These are phyloP conservation scores for Pithys albifrons DNA, from an alignment of 2,113 vertebrate genomes.

Conservation along the genomic window DNA sequence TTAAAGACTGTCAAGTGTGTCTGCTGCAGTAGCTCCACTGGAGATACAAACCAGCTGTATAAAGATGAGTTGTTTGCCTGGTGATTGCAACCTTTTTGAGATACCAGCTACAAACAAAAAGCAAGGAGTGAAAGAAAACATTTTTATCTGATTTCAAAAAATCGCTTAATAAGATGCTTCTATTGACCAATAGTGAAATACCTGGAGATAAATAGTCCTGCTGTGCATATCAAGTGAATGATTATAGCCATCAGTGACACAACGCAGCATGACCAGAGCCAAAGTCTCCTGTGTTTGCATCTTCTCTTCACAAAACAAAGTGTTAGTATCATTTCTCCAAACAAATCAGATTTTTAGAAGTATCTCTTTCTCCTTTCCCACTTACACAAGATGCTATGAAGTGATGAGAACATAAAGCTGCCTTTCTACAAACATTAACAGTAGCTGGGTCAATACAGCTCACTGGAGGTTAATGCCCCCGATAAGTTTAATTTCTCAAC, in stretches of 20 bases:
- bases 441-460: background rate
- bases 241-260: background rate
- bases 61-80: background rate
- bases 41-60: background rate
- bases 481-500: background rate
- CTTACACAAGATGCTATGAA: rapidly evolving
- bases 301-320: background rate
- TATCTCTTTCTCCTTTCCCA: background rate
- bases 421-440: background rate
- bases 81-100: background rate
- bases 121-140: background rate
- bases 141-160: background rate
- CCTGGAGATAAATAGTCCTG: background rate
- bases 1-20: background rate
- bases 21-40: background rate
- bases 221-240: background rate
- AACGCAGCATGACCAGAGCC: background rate
- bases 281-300: background rate
- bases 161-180: background rate
- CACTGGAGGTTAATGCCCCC: background rate
- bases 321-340: background rate
- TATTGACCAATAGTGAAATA: background rate
- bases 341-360: background rate
- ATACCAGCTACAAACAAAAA: background rate
- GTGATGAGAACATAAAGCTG: background rate